Evolutionary conservation across 2,888 invertebrate genomes (phyloP), one percentile per base, ranked within the genome.

Genomic region (Meganola albula): DNA sequence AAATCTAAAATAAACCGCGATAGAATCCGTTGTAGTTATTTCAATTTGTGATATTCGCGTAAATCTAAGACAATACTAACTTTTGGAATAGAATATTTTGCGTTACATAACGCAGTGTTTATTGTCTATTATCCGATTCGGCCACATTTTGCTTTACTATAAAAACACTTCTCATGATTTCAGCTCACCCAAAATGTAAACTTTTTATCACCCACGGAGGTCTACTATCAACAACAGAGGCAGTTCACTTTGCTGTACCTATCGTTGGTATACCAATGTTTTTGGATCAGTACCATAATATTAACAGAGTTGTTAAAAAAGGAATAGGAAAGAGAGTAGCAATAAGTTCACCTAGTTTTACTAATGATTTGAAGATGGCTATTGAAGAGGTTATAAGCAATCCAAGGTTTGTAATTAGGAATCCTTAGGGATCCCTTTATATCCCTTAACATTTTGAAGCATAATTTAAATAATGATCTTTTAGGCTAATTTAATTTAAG

Each of bases 201-300:
- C 26, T 70, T 2, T 70, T 72, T 27, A 62, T 72, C 11, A 59
- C 70, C 0, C 73, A 73, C 16, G 73, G 72, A 3, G 72, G 72
- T 28, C 55, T 64, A 1, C 46, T 71, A 2, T 73, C 72, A 0
- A 63, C 52, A 0, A 62, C 58, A 0, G 73, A 73, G 27, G 40
- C 69, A 4, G 40, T 69, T 8, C 58, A 73, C 35, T 62, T 53
- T 9, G 69, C 62, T 11, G 58, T 67, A 4, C 73, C 73, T 5
- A 47, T 65, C 1, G 60, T 73, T 3, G 71, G 67, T 4, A 61
- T 73, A 16, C 73, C 73, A 1, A 59, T 57, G 2, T 65, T 61
- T 24, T 65, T 38, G 7, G 73, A 73, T 27, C 73, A 73, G 38
- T 68, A 62, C 28, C 25, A 38, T 2, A 73, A 73, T 21, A 45